A percentile compares a stretch with the other conserved stretches of the same genome.
phyloP scores from a whole-genome alignment of 2,113 vertebrate genomes.

The Amblyornis subalaris region DNA sequence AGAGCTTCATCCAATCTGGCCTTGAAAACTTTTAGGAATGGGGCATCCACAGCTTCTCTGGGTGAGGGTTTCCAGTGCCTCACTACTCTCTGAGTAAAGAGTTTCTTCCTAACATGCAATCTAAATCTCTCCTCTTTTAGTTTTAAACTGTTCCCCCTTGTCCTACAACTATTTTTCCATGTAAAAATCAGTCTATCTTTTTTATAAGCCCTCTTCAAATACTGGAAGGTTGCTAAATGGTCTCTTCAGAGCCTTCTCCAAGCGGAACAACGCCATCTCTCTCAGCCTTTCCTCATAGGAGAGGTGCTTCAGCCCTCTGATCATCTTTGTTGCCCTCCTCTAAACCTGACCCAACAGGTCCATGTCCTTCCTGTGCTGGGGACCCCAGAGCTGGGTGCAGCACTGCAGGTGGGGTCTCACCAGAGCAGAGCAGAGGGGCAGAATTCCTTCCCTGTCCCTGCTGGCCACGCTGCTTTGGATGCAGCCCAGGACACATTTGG shows the following conservation, averaged over 20 bases:
- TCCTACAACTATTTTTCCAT: background rate
- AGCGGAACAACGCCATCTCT: fast-evolving
- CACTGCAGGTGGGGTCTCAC: background rate
- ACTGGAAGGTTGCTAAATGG: background rate
- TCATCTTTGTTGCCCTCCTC: fast-evolving
- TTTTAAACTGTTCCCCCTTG: background rate
- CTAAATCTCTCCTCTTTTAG: background rate
- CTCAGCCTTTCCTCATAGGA: fast-evolving
- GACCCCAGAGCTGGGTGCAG: background rate
- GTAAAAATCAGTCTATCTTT: background rate
- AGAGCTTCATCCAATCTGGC: background rate
- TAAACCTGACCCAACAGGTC: fast-evolving
- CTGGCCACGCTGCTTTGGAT: background rate
- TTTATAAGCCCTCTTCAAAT: background rate
- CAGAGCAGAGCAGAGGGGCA: background rate
- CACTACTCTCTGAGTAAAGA: background rate
- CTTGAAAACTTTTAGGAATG: background rate
- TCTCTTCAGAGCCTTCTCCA: background rate
- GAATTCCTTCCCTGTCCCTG: background rate
- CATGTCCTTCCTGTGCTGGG: background rate
- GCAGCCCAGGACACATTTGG: background rate
- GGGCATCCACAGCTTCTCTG: background rate
- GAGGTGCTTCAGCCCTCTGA: background rate
- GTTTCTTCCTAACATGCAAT: background rate
- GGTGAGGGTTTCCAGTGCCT: background rate